phyloP scores from a whole-genome alignment of 1,140 invertebrate genomes.

The Oppia nitens region DNA sequence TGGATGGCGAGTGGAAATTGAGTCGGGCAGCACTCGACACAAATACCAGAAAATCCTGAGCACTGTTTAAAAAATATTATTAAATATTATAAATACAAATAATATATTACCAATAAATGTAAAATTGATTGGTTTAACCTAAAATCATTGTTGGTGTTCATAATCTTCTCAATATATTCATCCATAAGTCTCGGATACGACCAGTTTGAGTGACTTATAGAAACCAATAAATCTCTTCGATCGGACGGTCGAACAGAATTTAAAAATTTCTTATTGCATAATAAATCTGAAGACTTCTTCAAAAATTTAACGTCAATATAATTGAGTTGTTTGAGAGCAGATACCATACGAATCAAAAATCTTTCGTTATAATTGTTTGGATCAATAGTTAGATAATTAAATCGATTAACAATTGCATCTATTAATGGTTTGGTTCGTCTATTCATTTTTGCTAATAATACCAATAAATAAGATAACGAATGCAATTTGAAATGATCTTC shows the following conservation, averaged over 20 bases:
- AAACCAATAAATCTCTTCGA: conserved; percentile 2
- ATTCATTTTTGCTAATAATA: conserved; percentile 1
- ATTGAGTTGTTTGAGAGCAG: conserved; percentile 6
- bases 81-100: conserved; percentile 2
- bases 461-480: conserved; percentile 6
- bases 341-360: conserved; percentile 6
- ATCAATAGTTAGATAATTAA: background rate
- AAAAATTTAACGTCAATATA: conserved; percentile 8
- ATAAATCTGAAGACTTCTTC: conserved; percentile 6
- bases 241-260: background rate
- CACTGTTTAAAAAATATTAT: background rate
- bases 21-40: conserved; percentile 2
- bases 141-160: conserved; percentile 1
- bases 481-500: background rate
- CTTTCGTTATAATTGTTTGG: background rate
- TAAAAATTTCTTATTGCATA: conserved; percentile 6
- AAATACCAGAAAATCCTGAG: conserved; percentile 8
- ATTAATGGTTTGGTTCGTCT: conserved; percentile 7
- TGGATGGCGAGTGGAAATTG: background rate
- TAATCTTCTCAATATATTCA: conserved; percentile 3
- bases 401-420: background rate
- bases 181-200: conserved; percentile 6
- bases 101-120: background rate
- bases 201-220: conserved; percentile 5
- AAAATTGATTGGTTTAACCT: background rate